phyloP scores from a whole-genome alignment of 2,888 invertebrate species.

The Saturnia japonica region DNA sequence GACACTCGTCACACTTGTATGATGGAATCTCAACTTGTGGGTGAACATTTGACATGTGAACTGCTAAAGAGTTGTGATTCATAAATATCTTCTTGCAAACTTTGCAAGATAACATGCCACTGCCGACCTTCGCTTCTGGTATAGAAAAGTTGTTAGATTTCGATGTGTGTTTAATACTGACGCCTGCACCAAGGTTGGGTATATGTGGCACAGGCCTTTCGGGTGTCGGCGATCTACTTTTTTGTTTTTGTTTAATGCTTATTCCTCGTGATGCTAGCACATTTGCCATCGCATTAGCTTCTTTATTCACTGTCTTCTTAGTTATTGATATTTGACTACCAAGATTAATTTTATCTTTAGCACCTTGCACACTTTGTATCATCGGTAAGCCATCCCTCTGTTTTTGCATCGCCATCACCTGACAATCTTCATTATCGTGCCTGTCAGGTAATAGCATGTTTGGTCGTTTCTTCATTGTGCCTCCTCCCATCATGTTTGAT shows the following conservation, averaged over 20 bases:
- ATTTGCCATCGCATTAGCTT: slow-evolving; percentile 89
- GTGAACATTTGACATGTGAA: slow-evolving; percentile 69
- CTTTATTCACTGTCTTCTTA: slow-evolving; percentile 83
- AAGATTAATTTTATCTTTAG: slow-evolving; percentile 83
- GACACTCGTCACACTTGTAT: slow-evolving; percentile 86
- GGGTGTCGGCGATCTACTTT: slow-evolving; percentile 70
- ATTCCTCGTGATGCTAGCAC: slow-evolving; percentile 89
- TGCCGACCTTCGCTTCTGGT: slow-evolving; percentile 70
- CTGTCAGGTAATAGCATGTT: slow-evolving; percentile 86
- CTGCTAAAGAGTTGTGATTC: slow-evolving; percentile 62
- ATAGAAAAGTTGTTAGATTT: slow-evolving; percentile 69
- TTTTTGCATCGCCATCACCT: slow-evolving; percentile 88
- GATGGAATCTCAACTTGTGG: slow-evolving; percentile 64
- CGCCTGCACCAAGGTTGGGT: slow-evolving; percentile 74
- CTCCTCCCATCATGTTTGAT: slow-evolving; percentile 46
- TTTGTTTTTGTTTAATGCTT: slow-evolving; percentile 87
- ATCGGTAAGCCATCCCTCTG: slow-evolving; percentile 87
- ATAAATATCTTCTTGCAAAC: slow-evolving; percentile 76
- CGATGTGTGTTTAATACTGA: slow-evolving; percentile 79
- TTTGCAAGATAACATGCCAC: slow-evolving; percentile 65
- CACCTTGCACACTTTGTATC: slow-evolving; percentile 88
- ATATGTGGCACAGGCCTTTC: slow-evolving; percentile 73
- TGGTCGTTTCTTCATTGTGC: slow-evolving; percentile 75
- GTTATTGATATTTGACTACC: slow-evolving; percentile 89
- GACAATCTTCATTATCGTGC: slow-evolving; percentile 88